Percentiles rank a stretch among this genome's conserved stretches.
phyloP scores from a whole-genome alignment of 92 coral and sea anemone species.

The Porites evermanni region DNA sequence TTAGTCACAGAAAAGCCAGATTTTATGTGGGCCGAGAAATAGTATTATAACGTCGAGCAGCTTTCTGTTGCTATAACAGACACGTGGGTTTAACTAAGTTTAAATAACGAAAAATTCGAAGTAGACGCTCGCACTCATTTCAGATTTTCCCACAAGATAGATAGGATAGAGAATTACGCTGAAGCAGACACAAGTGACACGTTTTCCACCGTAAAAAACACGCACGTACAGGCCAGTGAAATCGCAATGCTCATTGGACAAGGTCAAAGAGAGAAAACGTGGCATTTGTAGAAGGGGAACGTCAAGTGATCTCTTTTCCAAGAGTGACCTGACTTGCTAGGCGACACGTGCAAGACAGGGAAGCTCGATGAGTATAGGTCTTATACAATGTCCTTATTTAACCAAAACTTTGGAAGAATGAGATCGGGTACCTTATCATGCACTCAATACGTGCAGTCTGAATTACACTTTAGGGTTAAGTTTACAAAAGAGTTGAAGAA shows the following conservation, averaged over 20 bases:
- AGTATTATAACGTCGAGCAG: slow-evolving; percentile 16
- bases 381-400: too few species aligned
- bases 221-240: neutral
- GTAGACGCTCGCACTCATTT: slow-evolving; percentile 17
- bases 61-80: slow-evolving; percentile 46
- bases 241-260: neutral
- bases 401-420: too few species aligned
- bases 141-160: slow-evolving; percentile 4
- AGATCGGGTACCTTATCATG: neutral
- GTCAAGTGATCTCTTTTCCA: slow-evolving; percentile 15
- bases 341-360: slow-evolving; percentile 27
- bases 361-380: too few species aligned
- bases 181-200: neutral
- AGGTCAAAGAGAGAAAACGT: slow-evolving; percentile 38
- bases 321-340: neutral
- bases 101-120: slow-evolving; percentile 11
- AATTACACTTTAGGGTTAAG: neutral
- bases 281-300: neutral
- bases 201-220: neutral
- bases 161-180: neutral
- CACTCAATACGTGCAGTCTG: neutral
- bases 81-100: slow-evolving; percentile 34
- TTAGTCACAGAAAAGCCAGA: neutral
- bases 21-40: slow-evolving; percentile 7
- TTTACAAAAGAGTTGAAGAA: neutral